These are phyloP conservation scores for Acronicta alni DNA, from an alignment of 2,888 invertebrate species.

Conservation along the genomic window DNA sequence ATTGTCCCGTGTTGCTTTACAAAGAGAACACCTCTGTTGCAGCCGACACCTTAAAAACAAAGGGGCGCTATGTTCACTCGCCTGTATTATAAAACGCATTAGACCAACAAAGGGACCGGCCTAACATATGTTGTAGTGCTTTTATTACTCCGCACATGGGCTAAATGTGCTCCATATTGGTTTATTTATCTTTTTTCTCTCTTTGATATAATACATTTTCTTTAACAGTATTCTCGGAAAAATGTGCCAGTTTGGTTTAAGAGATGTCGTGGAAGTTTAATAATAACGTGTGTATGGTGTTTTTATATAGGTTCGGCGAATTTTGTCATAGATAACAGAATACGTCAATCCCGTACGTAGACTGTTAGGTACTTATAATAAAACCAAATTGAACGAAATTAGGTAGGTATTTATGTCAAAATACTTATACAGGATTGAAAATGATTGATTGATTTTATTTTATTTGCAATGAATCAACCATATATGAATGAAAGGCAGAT, in stretches of 20 bases:
- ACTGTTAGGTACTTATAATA: too few relatives aligned
- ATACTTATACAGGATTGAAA: too few relatives aligned
- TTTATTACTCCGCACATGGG: constrained; percentile 56
- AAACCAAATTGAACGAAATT: too few relatives aligned
- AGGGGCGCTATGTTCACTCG: constrained; percentile 27
- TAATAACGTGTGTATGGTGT: background rate
- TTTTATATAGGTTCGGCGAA: too few relatives aligned
- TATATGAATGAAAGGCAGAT: too few relatives aligned
- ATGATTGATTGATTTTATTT: too few relatives aligned
- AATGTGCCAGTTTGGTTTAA: constrained; percentile 1
- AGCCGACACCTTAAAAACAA: constrained; percentile 8
- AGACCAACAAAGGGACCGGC: constrained; percentile 45
- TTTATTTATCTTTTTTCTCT: constrained; percentile 48
- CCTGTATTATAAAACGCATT: constrained; percentile 56
- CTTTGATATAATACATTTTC: background rate
- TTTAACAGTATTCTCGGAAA: constrained; percentile 4
- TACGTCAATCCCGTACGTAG: too few relatives aligned
- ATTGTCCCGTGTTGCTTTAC: constrained; percentile 23
- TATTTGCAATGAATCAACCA: too few relatives aligned
- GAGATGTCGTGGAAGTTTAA: background rate
- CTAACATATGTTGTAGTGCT: constrained; percentile 43
- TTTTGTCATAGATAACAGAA: too few relatives aligned
- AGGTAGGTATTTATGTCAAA: too few relatives aligned
- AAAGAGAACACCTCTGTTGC: constrained; percentile 30
- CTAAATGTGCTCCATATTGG: constrained; percentile 55